A percentile compares a stretch with the other conserved stretches of the same genome.
phyloP scores from a whole-genome alignment of 2,797 vertebrate genomes.

The Darevskia mixta region DNA sequence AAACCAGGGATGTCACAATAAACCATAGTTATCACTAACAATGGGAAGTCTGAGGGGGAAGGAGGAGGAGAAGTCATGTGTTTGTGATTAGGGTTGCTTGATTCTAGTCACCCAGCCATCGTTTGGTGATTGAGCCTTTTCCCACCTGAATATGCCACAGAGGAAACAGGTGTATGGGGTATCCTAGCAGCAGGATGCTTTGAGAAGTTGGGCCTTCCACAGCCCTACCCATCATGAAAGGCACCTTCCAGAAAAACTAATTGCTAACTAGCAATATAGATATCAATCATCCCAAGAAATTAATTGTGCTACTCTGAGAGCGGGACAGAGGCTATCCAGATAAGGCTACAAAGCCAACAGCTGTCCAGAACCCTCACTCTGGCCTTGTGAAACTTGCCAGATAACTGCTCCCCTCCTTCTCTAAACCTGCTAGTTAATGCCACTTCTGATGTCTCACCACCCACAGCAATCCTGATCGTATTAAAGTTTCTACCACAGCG shows the following conservation, averaged over 20 bases:
- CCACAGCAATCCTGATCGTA: not conserved
- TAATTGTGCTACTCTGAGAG: not conserved
- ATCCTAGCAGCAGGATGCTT: not conserved
- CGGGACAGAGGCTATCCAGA: not conserved
- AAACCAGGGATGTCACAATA: not conserved
- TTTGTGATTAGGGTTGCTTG: not conserved
- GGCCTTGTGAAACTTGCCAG: not conserved
- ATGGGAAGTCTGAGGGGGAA: not conserved
- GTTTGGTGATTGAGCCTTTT: not conserved
- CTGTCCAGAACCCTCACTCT: not conserved
- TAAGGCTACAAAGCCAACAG: not conserved
- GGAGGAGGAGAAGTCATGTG: not conserved
- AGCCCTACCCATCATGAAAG: not conserved
- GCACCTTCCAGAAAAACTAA: slow-evolving; percentile 2
- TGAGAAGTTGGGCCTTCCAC: not conserved
- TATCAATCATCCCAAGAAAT: not conserved
- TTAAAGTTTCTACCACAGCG: not conserved
- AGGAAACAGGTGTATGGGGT: not conserved
- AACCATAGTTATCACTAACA: not conserved
- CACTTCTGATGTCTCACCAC: not conserved
- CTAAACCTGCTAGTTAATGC: not conserved
- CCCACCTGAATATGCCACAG: not conserved
- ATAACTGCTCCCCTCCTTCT: not conserved
- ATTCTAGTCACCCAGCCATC: not conserved
- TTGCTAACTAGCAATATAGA: not conserved